phyloP scores from a whole-genome alignment of 1,140 invertebrate genomes.

The Papilio polyxenes region DNA sequence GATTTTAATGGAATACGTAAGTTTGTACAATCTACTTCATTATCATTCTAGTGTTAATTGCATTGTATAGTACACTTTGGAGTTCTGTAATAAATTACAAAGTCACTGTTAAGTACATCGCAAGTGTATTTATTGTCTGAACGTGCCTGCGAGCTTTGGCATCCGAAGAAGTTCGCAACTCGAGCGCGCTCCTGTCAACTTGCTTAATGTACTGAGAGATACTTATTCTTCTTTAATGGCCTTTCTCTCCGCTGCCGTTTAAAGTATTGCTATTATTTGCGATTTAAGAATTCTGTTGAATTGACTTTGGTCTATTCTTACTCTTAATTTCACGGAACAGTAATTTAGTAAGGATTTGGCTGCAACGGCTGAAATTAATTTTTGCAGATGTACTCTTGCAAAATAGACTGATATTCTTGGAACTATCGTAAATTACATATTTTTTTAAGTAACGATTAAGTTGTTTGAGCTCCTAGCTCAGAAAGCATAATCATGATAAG shows the following conservation, averaged over 20 bases:
- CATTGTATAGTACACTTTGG: background rate
- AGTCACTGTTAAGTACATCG: background rate
- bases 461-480: too few species aligned
- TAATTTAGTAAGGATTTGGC: too few species aligned
- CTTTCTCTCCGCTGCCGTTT: background rate
- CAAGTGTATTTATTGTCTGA: background rate
- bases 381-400: too few species aligned
- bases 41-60: background rate
- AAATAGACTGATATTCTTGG: too few species aligned
- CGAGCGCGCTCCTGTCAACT: background rate
- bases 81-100: background rate
- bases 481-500: too few species aligned
- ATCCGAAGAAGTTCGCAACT: constrained; percentile 13
- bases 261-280: constrained; percentile 8
- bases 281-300: background rate
- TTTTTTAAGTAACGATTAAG: too few species aligned
- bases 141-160: background rate
- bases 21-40: background rate
- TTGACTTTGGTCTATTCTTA: background rate
- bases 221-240: background rate
- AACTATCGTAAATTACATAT: too few species aligned
- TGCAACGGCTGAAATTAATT: too few species aligned
- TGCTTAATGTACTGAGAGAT: background rate
- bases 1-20: background rate
- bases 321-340: background rate